phyloP scores from a whole-genome alignment of 1,140 invertebrate genomes.

The Zophobas atratus region DNA sequence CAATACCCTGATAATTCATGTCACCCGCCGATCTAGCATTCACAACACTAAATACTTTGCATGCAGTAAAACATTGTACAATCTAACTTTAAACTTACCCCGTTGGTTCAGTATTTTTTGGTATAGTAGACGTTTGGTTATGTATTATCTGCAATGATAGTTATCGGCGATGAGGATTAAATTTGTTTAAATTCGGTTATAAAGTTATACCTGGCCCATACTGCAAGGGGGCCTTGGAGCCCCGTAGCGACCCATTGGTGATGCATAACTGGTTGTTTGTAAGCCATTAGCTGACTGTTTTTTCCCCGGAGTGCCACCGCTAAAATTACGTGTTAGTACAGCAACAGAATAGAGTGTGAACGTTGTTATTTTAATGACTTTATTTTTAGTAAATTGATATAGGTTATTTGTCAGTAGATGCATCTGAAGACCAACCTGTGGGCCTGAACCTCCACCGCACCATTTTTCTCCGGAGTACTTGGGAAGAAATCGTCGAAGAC shows the following conservation, averaged over 20 bases:
- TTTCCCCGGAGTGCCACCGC: slow-evolving; percentile 43
- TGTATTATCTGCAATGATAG: slow-evolving; percentile 66
- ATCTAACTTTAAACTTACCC: slow-evolving; percentile 59
- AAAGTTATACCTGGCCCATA: slow-evolving; percentile 74
- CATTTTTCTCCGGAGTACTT: slow-evolving; percentile 61
- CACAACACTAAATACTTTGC: slow-evolving; percentile 43
- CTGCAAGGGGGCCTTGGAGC: slow-evolving; percentile 76
- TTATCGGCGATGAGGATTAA: slow-evolving; percentile 53
- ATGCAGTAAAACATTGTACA: slow-evolving; percentile 43
- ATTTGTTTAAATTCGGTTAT: background rate
- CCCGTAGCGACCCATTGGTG: slow-evolving; percentile 73
- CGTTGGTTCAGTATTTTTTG: slow-evolving; percentile 58
- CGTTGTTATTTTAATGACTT: background rate
- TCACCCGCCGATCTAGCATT: slow-evolving; percentile 49
- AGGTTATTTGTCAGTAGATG: background rate
- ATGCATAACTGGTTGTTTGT: slow-evolving; percentile 54
- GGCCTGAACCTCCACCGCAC: slow-evolving; percentile 43
- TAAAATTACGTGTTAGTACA: slow-evolving; percentile 47
- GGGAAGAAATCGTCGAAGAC: slow-evolving; percentile 88
- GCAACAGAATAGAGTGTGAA: background rate
- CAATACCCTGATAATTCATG: slow-evolving; percentile 43
- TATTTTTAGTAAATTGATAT: slow-evolving; percentile 7
- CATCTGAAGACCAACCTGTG: slow-evolving; percentile 48
- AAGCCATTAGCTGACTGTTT: slow-evolving; percentile 65
- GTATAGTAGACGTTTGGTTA: slow-evolving; percentile 63